Base-by-base conservation (phyloP, 2,797 vertebrate genomes). In the Phoeniculus purpureus region DNA sequence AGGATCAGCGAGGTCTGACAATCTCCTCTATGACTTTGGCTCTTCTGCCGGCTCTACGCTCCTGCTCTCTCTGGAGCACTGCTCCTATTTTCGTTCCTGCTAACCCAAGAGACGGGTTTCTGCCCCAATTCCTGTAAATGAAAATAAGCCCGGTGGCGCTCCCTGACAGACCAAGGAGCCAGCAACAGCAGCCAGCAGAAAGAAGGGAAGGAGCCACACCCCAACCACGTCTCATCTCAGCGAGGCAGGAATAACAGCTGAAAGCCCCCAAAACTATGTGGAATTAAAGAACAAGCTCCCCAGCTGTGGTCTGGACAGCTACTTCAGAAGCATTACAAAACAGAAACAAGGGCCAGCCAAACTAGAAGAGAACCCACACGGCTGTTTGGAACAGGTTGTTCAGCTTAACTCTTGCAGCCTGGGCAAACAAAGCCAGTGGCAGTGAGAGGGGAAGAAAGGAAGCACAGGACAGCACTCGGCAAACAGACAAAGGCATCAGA, bases 271-370 rank as follows among this genome's bases (percentile, higher is more conserved):
- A 40, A 40, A 15, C 15, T 15, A 40, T 40, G 40, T 40, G 15
- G 10, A 94, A 90, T 81, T 75, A 81, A 78, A 84, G 16, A 86
- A 78, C 82, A 12, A 77, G 31, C 23, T 88, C 16, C 12, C 59
- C 51, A 45, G 43, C 81, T 91, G 84, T 58, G 75, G 74, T 77
- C 75, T 80, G 75, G 81, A 65, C n/a, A 61, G 15, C 54, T 50
- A 77, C 75, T 90, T 90, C 64, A 95, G 78, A 94, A 83, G 59
- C 48, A 45, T 26, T 81, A 45, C 55, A 65, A 26, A 92, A 68
- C 27, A 81, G 27, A 79, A 77, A 83, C 22, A 10, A 65, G 23
- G 40, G 40, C 12, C 26, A 76, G 40, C 67, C 72, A 78, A 65
- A 88, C 10, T 45, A 84, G 37, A 74, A 82, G 15, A 40, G 67